Evolutionary conservation across 2,113 vertebrate genomes (phyloP), one percentile per base, ranked within the genome.

Genomic region (Azemiops feae): DNA sequence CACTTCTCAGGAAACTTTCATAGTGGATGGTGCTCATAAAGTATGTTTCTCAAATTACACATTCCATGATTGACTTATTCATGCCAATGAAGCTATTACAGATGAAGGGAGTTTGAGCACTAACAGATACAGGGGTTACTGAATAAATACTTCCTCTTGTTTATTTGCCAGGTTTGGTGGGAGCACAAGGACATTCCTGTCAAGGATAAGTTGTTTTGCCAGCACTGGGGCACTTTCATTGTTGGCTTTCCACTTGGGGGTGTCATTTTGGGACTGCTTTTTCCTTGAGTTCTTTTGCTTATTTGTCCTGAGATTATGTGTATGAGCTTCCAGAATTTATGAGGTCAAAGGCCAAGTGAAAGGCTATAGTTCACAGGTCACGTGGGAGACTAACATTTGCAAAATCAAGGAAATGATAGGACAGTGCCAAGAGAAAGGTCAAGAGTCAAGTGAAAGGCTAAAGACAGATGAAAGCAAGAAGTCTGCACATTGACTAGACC

Each of bases 361-460:
- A 97, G 96, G 97, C 95, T 96, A 92, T 95, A 97, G 97, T 97
- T 97, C 97, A 97, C 93, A 98, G 97, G 97, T 97, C 97, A 98
- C 97, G 96, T 97, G 96, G 98, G 97, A 98, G 95, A 97, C 96
- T 96, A 97, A 97, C 98, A 98, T 98, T 97, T 97, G 97, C 94
- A 92, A 97, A 97, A 95, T 97, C 96, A 96, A 97, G 98, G 97
- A 98, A 98, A 97, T 96, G 97, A 97, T 96, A 97, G 97, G 97
- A 98, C 95, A 98, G 96, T 97, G 96, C 97, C 97, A 98, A 97
- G 97, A 95, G 96, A 97, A 97, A 98, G 97, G 98, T 97, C 97
- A 97, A 94, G 98, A 96, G 97, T 97, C 98, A 98, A 97, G 97
- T 97, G 97, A 97, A 97, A 96, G 96, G 96, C 95, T 94, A 95